Conservation (phyloP, 1,140 invertebrate species). For the Aplysia californica region DNA sequence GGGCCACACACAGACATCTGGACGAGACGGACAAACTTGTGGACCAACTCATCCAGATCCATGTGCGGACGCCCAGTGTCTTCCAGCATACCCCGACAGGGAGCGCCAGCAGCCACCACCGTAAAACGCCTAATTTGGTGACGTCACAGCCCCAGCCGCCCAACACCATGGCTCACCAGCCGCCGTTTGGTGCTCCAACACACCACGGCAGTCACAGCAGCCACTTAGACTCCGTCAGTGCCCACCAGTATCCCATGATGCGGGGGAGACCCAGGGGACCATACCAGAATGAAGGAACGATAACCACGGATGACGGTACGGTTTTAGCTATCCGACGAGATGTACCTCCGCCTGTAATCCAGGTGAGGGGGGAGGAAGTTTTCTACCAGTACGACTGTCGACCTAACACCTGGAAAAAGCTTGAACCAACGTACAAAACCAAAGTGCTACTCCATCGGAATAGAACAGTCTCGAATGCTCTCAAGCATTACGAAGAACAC, state of each 20-base stretch:
- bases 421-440: neutral
- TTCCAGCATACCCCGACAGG: neutral
- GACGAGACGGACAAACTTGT: conserved; percentile 4
- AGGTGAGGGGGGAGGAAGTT: neutral
- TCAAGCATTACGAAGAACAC: neutral
- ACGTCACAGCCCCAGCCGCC: too few relatives aligned
- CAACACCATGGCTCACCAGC: too few relatives aligned
- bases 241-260: too few relatives aligned
- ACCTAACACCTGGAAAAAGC: neutral
- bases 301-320: too few relatives aligned
- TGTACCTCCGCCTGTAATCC: neutral
- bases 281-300: too few relatives aligned
- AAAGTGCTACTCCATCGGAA: neutral
- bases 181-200: too few relatives aligned
- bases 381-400: neutral
- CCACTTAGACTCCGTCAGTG: too few relatives aligned
- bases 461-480: neutral
- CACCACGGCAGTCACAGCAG: too few relatives aligned
- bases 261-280: too few relatives aligned
- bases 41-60: neutral
- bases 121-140: too few relatives aligned
- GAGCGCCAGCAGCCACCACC: neutral
- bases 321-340: too few relatives aligned
- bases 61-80: neutral
- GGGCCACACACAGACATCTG: neutral